Evolutionary conservation across 2,797 vertebrate genomes (phyloP), one percentile per base, ranked within the genome.

Genomic region (Lepidocolaptes lacrymiger): DNA sequence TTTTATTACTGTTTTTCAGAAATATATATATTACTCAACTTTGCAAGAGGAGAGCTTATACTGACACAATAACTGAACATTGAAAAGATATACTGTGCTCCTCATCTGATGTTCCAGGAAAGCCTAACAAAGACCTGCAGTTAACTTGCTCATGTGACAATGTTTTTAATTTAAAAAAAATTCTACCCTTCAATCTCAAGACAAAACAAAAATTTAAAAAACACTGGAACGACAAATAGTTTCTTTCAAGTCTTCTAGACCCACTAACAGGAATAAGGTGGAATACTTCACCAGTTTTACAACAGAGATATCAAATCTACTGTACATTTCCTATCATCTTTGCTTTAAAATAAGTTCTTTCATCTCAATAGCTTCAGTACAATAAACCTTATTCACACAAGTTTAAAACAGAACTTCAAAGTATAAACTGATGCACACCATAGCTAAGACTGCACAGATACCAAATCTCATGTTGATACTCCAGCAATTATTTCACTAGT

Each of bases 11-110:
- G 20, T 20, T 86, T 84, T 56, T 62, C 48, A 63, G 36, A 62
- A 83, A 77, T 17, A 74, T 0, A 0, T 37, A 2, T 15, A 49
- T 66, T 54, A 61, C 37, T 61, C 21, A 64, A n/a, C 34, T 54
- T 64, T 14, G 9, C 24, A 68, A 86, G 26, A 84, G 27, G 18
- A 34, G 44, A 92, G 21, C 46, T 72, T 69, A 36, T 27, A 62
- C 9, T 54, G 59, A 91, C 10, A 6, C 4, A 9, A 43, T 48
- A 89, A 86, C 1, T 39, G 32, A 74, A 36, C 13, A 64, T 46
- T 80, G 71, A 22, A 85, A 59, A 76, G 28, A 32, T 12, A 90
- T 7, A 24, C 17, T 49, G 2, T 30, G 19, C 11, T 68, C 30
- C 55, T 72, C 30, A 81, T 20, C 43, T 58, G 18, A 68, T 54